These are phyloP conservation scores for Anseranas semipalmata DNA, from an alignment of 2,113 vertebrate genomes.

Conservation along the genomic window DNA sequence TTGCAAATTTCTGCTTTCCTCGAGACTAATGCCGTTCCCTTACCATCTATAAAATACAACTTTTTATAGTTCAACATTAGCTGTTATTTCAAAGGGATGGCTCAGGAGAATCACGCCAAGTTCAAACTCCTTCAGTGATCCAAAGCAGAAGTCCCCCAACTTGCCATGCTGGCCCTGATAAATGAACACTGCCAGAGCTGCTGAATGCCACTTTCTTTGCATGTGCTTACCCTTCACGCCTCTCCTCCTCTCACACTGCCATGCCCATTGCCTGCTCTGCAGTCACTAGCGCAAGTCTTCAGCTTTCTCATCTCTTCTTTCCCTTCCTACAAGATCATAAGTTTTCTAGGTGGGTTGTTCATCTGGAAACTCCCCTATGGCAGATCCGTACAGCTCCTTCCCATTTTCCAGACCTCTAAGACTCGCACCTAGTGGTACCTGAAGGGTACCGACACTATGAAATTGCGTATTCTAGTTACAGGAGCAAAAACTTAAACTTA, in stretches of 20 bases:
- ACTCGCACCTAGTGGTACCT: background rate
- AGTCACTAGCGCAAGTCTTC: background rate
- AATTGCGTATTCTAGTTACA: rapidly evolving
- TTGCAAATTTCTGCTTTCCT: background rate
- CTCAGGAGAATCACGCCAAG: background rate
- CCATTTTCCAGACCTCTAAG: background rate
- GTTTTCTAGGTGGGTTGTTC: background rate
- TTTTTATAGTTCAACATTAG: background rate
- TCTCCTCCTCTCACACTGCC: background rate
- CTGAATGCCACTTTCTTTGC: background rate
- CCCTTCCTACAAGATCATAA: background rate
- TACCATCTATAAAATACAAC: background rate
- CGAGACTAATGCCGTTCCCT: background rate
- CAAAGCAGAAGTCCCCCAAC: background rate
- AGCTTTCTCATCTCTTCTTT: background rate
- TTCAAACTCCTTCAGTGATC: background rate
- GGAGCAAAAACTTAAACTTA: background rate
- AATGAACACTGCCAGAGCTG: background rate
- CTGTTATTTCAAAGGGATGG: background rate
- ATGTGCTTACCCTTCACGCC: rapidly evolving
- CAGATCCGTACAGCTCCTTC: rapidly evolving
- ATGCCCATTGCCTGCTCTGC: background rate
- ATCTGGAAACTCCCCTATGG: background rate
- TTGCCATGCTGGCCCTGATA: background rate
- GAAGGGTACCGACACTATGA: background rate